These are phyloP conservation scores for Nylanderia fulva DNA, from an alignment of 1,140 invertebrate genomes.

Conservation along the genomic window DNA sequence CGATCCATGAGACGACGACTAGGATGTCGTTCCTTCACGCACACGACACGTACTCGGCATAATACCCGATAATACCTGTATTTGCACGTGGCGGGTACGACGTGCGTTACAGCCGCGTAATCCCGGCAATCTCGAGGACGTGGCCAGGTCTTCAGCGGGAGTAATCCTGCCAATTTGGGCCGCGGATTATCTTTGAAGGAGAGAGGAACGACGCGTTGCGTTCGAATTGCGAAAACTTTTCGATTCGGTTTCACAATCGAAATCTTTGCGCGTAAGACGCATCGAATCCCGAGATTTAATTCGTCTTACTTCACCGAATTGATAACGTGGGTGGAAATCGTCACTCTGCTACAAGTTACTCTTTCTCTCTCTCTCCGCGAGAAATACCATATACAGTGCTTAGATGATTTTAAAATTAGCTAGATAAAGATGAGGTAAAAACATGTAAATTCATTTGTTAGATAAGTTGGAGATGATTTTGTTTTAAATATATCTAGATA, in stretches of 20 bases:
- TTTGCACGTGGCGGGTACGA: slow-evolving; percentile 67
- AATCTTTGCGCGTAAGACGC: slow-evolving; percentile 14
- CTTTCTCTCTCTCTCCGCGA: no score
- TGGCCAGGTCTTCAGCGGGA: slow-evolving; percentile 72
- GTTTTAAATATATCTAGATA: no score
- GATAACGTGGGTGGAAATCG: neutral
- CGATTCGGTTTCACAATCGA: slow-evolving; percentile 48
- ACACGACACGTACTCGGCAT: slow-evolving; percentile 53
- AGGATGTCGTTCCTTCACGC: slow-evolving; percentile 54
- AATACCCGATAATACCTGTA: slow-evolving; percentile 77
- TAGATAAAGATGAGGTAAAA: no score
- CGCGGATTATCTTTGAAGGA: slow-evolving; percentile 75
- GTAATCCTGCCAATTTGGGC: slow-evolving; percentile 81
- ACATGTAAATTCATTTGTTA: no score
- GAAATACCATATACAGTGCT: neutral
- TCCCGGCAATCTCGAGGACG: slow-evolving; percentile 80
- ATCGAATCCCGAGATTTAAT: neutral
- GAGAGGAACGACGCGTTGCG: slow-evolving; percentile 36
- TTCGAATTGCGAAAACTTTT: slow-evolving; percentile 55
- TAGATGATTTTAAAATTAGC: no score
- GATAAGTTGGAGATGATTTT: no score
- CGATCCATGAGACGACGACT: neutral
- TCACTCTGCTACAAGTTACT: neutral
- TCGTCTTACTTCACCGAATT: neutral
- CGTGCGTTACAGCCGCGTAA: slow-evolving; percentile 75